phyloP scores from a whole-genome alignment of 2,888 invertebrate species.

The Perithous albicinctus region DNA sequence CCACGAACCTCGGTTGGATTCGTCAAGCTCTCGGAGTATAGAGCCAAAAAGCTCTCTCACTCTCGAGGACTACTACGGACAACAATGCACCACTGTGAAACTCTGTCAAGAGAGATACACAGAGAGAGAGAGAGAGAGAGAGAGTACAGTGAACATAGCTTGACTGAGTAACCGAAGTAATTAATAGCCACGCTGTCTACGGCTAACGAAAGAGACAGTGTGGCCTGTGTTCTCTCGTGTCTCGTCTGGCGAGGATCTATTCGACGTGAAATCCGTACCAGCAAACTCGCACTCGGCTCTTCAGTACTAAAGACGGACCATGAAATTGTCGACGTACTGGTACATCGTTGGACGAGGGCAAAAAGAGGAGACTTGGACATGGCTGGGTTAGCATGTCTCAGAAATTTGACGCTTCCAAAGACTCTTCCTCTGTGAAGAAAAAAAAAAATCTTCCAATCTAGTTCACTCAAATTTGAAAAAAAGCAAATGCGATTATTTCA shows the following conservation, averaged over 20 bases:
- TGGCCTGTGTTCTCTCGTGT: conserved; percentile 22
- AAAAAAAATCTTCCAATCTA: too few species aligned
- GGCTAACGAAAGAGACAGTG: conserved; percentile 19
- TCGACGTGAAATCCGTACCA: not conserved
- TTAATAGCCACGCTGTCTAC: conserved; percentile 38
- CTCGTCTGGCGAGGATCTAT: conserved; percentile 14
- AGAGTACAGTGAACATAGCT: not conserved
- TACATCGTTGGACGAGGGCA: conserved; percentile 8
- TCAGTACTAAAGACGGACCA: conserved; percentile 9
- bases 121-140: too few species aligned
- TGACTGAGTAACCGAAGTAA: conserved; percentile 26
- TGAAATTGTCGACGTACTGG: conserved; percentile 39
- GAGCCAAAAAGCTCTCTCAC: conserved; percentile 15
- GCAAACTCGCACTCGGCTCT: conserved; percentile 3
- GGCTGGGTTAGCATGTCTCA: conserved; percentile 23
- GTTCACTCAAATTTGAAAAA: too few species aligned
- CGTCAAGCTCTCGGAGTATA: conserved; percentile 19
- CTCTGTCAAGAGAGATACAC: conserved; percentile 18
- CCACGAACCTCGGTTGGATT: not conserved
- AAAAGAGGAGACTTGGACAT: conserved; percentile 8
- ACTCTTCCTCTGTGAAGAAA: not conserved
- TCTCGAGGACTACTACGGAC: not conserved
- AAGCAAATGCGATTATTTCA: too few species aligned
- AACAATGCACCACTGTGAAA: conserved; percentile 29
- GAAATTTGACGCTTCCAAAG: conserved; percentile 39